Evolutionary conservation across 2,113 vertebrate species (phyloP).

Genomic region (Daphoenositta chrysoptera): DNA sequence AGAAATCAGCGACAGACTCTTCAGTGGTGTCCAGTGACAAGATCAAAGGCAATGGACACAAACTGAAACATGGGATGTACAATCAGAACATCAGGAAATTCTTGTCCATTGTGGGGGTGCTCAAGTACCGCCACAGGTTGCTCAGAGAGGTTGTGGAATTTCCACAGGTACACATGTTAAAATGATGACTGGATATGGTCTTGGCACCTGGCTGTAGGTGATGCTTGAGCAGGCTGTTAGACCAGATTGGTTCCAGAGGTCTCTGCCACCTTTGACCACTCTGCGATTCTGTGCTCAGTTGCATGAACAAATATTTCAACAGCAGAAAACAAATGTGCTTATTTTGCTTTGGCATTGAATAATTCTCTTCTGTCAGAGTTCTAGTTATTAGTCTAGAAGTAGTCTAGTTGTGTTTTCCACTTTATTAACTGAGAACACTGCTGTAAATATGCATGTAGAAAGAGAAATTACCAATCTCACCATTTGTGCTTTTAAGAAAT

Average conservation of each 20-base stretch:
- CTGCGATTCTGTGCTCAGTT: not conserved
- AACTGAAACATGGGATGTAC: not conserved
- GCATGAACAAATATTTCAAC: not conserved
- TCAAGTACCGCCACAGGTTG: accelerated
- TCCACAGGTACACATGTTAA: not conserved
- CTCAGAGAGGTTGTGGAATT: not conserved
- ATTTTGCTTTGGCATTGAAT: not conserved
- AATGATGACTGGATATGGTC: not conserved
- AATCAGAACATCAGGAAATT: not conserved
- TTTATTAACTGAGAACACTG: not conserved
- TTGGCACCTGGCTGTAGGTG: not conserved
- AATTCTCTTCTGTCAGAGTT: not conserved
- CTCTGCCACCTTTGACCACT: not conserved
- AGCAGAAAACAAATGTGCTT: not conserved
- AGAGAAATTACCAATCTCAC: not conserved
- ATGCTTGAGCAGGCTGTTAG: not conserved
- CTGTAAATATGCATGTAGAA: not conserved
- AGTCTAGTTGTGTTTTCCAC: not conserved
- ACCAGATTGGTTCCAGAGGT: not conserved
- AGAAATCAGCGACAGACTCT: not conserved
- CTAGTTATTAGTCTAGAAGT: not conserved
- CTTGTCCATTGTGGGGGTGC: not conserved
- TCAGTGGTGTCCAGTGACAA: not conserved
- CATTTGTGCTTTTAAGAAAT: not conserved
- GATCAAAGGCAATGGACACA: not conserved